phyloP scores from a whole-genome alignment of 2,888 invertebrate genomes.

The Crossocerus cetratus region DNA sequence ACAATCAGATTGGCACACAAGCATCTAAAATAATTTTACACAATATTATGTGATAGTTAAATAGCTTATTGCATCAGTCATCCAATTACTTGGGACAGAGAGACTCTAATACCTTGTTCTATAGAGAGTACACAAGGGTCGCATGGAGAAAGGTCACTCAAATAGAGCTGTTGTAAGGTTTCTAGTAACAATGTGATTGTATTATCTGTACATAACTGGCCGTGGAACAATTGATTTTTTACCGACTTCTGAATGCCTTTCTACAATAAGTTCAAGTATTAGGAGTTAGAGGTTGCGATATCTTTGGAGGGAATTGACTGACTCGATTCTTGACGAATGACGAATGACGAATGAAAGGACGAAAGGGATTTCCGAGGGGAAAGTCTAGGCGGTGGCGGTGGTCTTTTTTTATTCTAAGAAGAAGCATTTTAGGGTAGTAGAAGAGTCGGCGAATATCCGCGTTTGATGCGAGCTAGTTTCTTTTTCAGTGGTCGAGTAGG shows the following conservation, averaged over 20 bases:
- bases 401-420: too few relatives aligned
- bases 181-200: slow-evolving; percentile 56
- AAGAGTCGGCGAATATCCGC: not conserved
- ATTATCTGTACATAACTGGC: slow-evolving; percentile 60
- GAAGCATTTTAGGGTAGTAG: too few relatives aligned
- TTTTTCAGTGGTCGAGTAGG: slow-evolving; percentile 4
- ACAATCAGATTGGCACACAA: too few relatives aligned
- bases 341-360: too few relatives aligned
- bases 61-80: too few relatives aligned
- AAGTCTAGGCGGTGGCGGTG: too few relatives aligned
- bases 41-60: too few relatives aligned
- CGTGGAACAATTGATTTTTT: slow-evolving; percentile 66
- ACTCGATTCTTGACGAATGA: too few relatives aligned
- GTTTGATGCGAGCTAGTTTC: not conserved
- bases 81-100: too few relatives aligned
- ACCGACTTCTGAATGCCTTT: slow-evolving; percentile 25
- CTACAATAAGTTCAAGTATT: not conserved
- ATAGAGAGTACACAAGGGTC: not conserved
- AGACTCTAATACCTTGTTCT: not conserved
- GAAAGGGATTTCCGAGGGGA: too few relatives aligned
- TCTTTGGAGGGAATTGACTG: not conserved
- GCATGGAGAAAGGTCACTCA: not conserved
- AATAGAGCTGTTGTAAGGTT: slow-evolving; percentile 56
- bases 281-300: not conserved
- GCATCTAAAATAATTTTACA: too few relatives aligned